Base-by-base conservation (phyloP, 2,888 invertebrate genomes). In the Drosophila rellima region DNA sequence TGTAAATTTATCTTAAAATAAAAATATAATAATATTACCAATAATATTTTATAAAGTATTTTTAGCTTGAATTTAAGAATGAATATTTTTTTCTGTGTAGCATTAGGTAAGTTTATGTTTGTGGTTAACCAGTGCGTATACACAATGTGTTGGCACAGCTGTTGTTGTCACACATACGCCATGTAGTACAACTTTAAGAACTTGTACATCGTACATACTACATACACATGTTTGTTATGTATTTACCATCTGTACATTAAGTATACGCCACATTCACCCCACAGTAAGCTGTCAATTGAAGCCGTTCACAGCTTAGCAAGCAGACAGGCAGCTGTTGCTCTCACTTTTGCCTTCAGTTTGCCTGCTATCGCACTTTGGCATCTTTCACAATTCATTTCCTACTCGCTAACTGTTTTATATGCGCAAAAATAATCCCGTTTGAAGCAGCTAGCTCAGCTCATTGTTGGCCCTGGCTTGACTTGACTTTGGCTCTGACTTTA, bases 371-470 rank as follows among this genome's bases (percentile, higher is more conserved):
- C 60, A 23, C 18, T 26, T n/a, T 57, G 57, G 48, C 73, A 73
- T 65, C 69, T 54, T 64, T 63, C 77, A 70, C 60, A 74, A 74
- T 63, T 73, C 66, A 79, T 73, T 76, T 79, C 66, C 76, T 70
- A 60, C 39, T 50, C 51, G 73, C 67, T 75, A 75, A 78, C 75
- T 78, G 79, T 70, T 79, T 73, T 78, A 70, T 73, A 70, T 79
- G 70, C 73, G 63, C 68, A 42, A 60, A 69, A 64, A 70, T 78
- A 79, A 78, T 79, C 79, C 66, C 48, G 42, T 40, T 63, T 66
- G 63, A 68, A 57, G 68, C 59, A 56, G 59, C 69, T 59, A 56
- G 51, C 57, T 48, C 33, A 47, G 62, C 54, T 63, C 68, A 70
- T 62, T 72, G 68, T 59, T 62, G 48, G 48, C 10, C 29, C 54